Conservation (phyloP, 1,140 invertebrate genomes). For the Sycophaga agraensis region DNA sequence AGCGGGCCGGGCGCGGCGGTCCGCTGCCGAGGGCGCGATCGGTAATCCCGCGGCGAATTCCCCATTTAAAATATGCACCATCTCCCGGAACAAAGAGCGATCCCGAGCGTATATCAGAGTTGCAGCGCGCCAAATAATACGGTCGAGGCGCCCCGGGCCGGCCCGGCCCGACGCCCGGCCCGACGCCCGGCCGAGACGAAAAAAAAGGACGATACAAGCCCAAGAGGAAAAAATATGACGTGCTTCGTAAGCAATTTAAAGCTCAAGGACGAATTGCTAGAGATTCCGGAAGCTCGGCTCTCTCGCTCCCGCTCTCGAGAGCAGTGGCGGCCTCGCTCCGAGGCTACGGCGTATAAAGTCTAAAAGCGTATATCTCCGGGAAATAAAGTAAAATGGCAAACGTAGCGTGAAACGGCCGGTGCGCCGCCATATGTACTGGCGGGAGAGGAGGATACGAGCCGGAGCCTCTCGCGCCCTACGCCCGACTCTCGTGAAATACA, state of each 20-base stretch:
- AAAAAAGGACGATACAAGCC: background rate
- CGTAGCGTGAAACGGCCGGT: slow-evolving; percentile 46
- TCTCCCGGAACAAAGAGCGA: slow-evolving; percentile 18
- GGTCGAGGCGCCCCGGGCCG: slow-evolving; percentile 5
- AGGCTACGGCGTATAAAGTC: slow-evolving; percentile 37
- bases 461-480: slow-evolving; percentile 4
- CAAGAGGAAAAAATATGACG: slow-evolving; percentile 22
- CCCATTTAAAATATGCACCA: slow-evolving; percentile 13
- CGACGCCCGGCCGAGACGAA: too few relatives aligned
- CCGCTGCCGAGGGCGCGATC: too few relatives aligned
- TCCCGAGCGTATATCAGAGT: slow-evolving; percentile 7
- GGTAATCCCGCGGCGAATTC: slow-evolving; percentile 4
- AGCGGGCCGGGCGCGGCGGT: too few relatives aligned
- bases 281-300: slow-evolving; percentile 5
- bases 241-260: slow-evolving; percentile 29
- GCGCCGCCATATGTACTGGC: slow-evolving; percentile 18
- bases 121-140: slow-evolving; percentile 16
- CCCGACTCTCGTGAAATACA: slow-evolving; percentile 43
- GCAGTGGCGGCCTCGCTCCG: slow-evolving; percentile 7
- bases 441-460: background rate
- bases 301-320: background rate
- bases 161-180: too few relatives aligned
- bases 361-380: slow-evolving; percentile 45
- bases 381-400: slow-evolving; percentile 53
- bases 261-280: slow-evolving; percentile 24